A percentile compares a stretch with the other conserved stretches of the same genome.
These are phyloP conservation scores for Halcyon chelicuti DNA, from an alignment of 2,797 vertebrate genomes.

Conservation along the genomic window DNA sequence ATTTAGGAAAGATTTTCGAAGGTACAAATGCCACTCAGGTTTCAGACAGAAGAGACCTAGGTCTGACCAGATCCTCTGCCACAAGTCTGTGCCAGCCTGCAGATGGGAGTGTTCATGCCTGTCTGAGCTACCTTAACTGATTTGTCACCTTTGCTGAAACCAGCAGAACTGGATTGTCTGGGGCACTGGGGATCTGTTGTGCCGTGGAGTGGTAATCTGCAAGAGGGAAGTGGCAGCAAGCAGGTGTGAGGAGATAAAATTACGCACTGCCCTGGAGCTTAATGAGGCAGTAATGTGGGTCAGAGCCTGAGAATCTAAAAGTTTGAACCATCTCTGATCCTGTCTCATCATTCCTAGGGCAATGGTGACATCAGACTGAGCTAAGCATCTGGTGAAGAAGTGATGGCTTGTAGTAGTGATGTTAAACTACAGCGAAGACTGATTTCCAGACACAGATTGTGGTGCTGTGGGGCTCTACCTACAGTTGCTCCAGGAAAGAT, in stretches of 20 bases:
- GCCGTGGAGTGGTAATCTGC: not conserved
- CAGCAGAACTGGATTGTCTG: not conserved
- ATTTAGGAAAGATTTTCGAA: not conserved
- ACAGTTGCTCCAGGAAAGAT: not conserved
- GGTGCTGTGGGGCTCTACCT: not conserved
- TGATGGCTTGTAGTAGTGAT: not conserved
- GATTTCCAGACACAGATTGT: not conserved
- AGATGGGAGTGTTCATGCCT: not conserved
- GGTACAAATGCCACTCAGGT: not conserved
- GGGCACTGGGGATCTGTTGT: not conserved
- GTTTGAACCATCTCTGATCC: not conserved
- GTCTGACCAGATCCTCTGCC: not conserved
- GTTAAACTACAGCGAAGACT: not conserved
- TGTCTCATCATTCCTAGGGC: not conserved
- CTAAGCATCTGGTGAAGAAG: not conserved
- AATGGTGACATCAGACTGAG: not conserved
- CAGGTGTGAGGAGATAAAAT: not conserved
- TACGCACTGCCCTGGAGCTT: not conserved
- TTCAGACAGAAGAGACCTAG: not conserved
- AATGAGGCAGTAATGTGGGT: not conserved
- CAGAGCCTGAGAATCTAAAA: not conserved
- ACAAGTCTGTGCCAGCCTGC: not conserved
- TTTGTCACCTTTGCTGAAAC: not conserved
- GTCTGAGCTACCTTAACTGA: not conserved
- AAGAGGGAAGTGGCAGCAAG: not conserved